Base-by-base conservation (phyloP, 1,140 invertebrate genomes). In the Bactericera cockerelli region DNA sequence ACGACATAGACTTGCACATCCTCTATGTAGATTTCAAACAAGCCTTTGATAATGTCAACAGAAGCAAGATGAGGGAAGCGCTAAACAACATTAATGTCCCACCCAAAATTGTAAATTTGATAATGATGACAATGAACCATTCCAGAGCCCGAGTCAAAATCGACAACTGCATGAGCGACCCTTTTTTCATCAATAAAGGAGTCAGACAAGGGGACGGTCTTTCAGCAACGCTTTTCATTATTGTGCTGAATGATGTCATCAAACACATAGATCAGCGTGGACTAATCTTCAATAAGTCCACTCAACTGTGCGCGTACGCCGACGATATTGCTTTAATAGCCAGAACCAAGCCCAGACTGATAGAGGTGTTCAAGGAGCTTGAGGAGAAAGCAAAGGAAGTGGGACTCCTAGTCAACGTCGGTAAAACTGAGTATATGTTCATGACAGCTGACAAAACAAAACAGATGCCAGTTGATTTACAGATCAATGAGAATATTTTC, bases 271-370 rank as follows among this genome's bases (percentile, higher is more conserved):
- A 59, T 16, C n/a, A 38, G 55, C 36, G 60, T 24, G 49, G 60
- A 19, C 62, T 28, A 28, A 38, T 64, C 49, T 55, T 39, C 14
- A 39, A 26, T 3, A 39, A 26, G 1, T 60, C 61, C 38, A 56
- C 65, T 19, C 60, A 59, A 61, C 49, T 58, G 39, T 26, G 64
- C 19, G 63, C 60, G 22, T 64, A 66, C 42, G 62, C 61, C 0
- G 59, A 64, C 42, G 62, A 65, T 36, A 57, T 65, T 14, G 60
- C 57, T 0, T 22, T 66, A 21, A 3, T 66, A 10, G 61, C 61
- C 6, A 25, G 58, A n/a, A 59, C 59, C 14, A 56, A 65, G 31
- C 56, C 61, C n/a, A 64, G 60, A 14, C 1, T 66, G 13, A 16
- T 26, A n/a, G 58, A 61, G 24, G 63, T 63, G 56, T 42, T 61